phyloP scores from a whole-genome alignment of 2,797 vertebrate genomes.

The Acrossocheilus fasciatus region DNA sequence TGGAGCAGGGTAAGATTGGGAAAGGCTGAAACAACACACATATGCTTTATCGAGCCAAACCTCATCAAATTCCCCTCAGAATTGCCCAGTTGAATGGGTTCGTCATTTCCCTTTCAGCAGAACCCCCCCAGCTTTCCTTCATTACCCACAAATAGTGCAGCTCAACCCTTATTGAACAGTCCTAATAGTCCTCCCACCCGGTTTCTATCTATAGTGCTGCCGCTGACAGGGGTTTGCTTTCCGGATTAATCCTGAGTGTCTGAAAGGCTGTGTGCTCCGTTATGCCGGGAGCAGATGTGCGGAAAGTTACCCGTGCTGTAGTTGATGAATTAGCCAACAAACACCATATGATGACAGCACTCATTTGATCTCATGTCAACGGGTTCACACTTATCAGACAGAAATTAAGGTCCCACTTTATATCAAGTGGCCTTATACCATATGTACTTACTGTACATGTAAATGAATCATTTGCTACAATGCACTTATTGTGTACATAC shows the following conservation, averaged over 20 bases:
- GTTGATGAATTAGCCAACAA: constrained; percentile 59
- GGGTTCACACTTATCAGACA: constrained; percentile 31
- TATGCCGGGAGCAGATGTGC: constrained; percentile 77
- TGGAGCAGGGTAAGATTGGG: constrained; percentile 63
- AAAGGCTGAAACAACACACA: constrained; percentile 47
- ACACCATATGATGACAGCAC: not conserved
- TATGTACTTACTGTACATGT: not conserved
- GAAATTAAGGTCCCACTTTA: constrained; percentile 5
- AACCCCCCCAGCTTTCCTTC: constrained; percentile 62
- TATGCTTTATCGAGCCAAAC: constrained; percentile 65
- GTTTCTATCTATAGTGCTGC: constrained; percentile 19
- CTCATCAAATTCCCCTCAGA: constrained; percentile 72
- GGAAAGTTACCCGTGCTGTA: constrained; percentile 71
- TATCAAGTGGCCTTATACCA: not conserved
- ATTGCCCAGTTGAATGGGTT: constrained; percentile 66
- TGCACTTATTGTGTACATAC: not conserved
- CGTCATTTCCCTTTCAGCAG: constrained; percentile 66
- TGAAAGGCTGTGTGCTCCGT: constrained; percentile 70
- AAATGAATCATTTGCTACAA: not conserved
- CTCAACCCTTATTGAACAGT: constrained; percentile 41
- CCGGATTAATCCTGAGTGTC: constrained; percentile 68
- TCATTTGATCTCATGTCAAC: constrained; percentile 26
- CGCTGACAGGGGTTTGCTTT: not conserved
- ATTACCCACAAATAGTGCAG: constrained; percentile 58
- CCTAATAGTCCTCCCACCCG: constrained; percentile 40